A percentile compares a stretch with the other conserved stretches of the same genome.
These are phyloP conservation scores for Myotis findleyi DNA, from an alignment of 2,797 vertebrate genomes.

Conservation along the genomic window DNA sequence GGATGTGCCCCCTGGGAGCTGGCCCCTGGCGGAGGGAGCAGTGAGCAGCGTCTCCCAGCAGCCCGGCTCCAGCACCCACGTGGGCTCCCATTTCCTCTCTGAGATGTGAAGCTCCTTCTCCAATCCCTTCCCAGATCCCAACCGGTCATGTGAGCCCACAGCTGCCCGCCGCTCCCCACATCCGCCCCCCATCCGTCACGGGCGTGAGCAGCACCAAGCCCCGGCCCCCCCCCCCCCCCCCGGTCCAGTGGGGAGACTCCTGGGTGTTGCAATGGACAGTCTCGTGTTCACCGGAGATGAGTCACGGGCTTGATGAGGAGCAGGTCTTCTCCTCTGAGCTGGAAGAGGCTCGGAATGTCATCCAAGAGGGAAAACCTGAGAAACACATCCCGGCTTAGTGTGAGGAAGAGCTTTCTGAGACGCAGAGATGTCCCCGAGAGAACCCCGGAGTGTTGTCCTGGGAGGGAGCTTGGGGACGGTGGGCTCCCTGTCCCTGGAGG, in stretches of 20 bases:
- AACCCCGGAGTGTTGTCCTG: background rate
- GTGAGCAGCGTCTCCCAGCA: background rate
- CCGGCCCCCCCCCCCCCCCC: too few species aligned
- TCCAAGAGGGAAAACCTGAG: background rate
- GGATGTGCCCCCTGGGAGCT: background rate
- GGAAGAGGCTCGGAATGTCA: background rate
- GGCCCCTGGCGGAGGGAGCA: too few species aligned
- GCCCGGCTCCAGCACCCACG: background rate
- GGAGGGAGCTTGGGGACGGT: background rate
- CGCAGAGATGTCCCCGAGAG: background rate
- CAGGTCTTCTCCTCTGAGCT: background rate
- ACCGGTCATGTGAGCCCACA: fast-evolving
- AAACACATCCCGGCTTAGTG: background rate
- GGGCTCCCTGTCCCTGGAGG: background rate
- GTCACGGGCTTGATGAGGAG: background rate
- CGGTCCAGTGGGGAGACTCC: background rate
- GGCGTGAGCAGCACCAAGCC: fast-evolving
- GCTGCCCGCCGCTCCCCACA: fast-evolving
- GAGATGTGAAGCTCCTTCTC: too few species aligned
- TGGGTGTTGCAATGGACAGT: background rate
- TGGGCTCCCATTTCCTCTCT: background rate
- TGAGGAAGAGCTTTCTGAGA: background rate
- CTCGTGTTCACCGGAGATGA: background rate
- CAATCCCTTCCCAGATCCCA: fast-evolving
- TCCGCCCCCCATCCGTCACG: background rate